Evolutionary conservation across 2,888 invertebrate genomes (phyloP).

Genomic region (Drosophila subquinaria): DNA sequence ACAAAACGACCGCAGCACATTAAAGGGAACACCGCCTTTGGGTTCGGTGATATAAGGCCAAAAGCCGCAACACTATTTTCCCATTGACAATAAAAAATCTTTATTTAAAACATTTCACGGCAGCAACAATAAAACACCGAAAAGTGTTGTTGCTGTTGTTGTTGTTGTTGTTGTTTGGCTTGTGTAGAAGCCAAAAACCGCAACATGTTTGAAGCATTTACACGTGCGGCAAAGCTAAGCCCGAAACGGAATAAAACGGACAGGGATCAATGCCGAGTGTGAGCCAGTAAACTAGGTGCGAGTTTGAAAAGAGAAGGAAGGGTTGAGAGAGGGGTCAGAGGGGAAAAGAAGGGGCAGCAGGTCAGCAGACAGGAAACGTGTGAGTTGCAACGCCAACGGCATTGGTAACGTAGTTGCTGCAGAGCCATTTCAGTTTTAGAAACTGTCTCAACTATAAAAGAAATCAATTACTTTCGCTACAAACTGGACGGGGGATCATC

Average conservation of each 20-base stretch:
- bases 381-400: conserved; percentile 55
- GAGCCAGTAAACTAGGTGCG: conserved; percentile 11
- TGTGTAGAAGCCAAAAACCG: conserved; percentile 70
- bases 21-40: conserved; percentile 60
- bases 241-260: conserved; percentile 47
- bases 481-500: conserved; percentile 28
- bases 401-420: conserved; percentile 51
- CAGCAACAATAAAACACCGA: conserved; percentile 73
- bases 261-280: conserved; percentile 40
- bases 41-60: conserved; percentile 63
- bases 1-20: conserved; percentile 65
- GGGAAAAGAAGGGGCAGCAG: conserved; percentile 29
- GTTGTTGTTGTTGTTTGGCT: too few species aligned
- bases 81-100: conserved; percentile 81
- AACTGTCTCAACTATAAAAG: conserved; percentile 80
- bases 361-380: conserved; percentile 64
- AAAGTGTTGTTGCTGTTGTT: conserved; percentile 43
- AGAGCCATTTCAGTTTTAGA: conserved; percentile 69
- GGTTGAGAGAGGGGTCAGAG: conserved; percentile 9
- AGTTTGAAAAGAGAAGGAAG: background rate
- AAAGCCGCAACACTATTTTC: conserved; percentile 79
- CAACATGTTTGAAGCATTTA: conserved; percentile 80
- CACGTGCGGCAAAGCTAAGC: conserved; percentile 73
- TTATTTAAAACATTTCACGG: conserved; percentile 82
- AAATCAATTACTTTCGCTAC: conserved; percentile 80